Evolutionary conservation across 1,140 invertebrate genomes (phyloP).

Genomic region (Zeugodacus cucurbitae): DNA sequence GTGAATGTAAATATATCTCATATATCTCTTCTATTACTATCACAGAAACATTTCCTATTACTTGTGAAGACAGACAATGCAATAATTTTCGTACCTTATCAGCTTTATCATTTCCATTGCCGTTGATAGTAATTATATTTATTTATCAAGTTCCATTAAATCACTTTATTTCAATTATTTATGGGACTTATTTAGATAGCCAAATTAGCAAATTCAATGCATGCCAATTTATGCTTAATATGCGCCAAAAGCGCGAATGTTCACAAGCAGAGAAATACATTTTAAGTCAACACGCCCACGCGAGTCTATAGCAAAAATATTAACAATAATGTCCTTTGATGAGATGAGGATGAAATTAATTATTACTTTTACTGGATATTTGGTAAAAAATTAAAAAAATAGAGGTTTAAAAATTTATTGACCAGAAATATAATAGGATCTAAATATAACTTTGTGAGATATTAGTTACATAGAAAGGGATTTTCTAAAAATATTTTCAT

Average conservation of each 20-base stretch:
- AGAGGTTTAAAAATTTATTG: no score
- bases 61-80: neutral
- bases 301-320: no score
- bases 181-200: neutral
- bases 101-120: neutral
- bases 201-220: neutral
- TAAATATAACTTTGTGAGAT: no score
- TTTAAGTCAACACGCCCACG: no score
- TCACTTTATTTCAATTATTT: neutral
- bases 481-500: no score
- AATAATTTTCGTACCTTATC: neutral
- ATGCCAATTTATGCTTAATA: neutral
- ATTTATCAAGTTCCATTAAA: neutral
- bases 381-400: no score
- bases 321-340: no score
- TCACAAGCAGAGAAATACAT: no score
- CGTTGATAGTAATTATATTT: neutral
- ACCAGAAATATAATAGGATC: no score
- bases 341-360: no score
- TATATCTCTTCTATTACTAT: neutral
- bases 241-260: neutral
- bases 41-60: neutral
- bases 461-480: no score
- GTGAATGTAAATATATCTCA: neutral
- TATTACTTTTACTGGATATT: no score